phyloP scores from a whole-genome alignment of 2,113 vertebrate genomes.

The Hemiscyllium ocellatum region DNA sequence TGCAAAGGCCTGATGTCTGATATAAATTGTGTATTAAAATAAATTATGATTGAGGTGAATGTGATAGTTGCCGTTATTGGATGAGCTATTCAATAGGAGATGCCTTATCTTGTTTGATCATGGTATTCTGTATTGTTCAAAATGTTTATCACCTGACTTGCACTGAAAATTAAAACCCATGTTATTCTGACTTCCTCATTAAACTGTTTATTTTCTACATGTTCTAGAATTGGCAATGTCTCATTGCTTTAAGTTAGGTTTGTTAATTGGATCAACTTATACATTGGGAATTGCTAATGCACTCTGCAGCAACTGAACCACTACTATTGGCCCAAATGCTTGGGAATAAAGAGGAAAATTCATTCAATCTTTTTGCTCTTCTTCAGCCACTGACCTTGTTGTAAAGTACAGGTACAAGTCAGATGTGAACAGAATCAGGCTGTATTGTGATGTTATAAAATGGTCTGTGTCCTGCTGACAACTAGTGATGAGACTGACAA shows the following conservation, averaged over 20 bases:
- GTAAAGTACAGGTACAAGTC: background rate
- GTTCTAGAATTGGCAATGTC: background rate
- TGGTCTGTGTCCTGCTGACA: background rate
- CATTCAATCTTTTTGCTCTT: background rate
- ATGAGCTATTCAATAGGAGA: background rate
- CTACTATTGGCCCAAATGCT: background rate
- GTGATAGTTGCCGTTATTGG: background rate
- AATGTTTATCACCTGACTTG: conserved; percentile 27
- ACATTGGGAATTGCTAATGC: background rate
- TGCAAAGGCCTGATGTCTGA: background rate
- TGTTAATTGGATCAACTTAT: background rate
- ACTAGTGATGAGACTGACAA: background rate
- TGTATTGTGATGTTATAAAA: background rate
- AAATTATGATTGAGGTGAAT: background rate
- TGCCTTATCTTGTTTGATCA: conserved; percentile 15
- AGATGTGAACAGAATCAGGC: background rate
- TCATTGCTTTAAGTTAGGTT: background rate
- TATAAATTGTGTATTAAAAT: background rate
- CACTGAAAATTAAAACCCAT: conserved; percentile 36
- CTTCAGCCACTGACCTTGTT: background rate
- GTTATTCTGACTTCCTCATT: conserved; percentile 30
- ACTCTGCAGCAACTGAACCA: background rate
- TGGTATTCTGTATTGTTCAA: conserved; percentile 16
- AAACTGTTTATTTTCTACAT: conserved; percentile 1
- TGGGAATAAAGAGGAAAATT: background rate